A percentile compares a stretch with the other conserved stretches of the same genome.
Conservation (phyloP, 2,888 invertebrate species). For the Dione juno region DNA sequence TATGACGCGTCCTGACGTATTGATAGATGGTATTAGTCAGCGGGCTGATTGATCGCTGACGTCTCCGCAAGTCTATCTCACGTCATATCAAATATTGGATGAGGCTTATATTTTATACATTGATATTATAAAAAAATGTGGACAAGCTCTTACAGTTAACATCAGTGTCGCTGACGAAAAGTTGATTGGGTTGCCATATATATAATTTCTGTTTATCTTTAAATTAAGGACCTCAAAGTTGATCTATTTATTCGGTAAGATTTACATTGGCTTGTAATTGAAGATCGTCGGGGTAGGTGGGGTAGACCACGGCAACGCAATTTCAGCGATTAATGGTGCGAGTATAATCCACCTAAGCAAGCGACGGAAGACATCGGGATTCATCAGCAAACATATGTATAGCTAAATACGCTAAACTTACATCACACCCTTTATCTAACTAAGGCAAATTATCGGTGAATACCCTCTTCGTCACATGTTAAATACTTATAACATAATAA, state of each 20-base stretch:
- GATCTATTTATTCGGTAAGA: conserved; percentile 41
- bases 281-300: conserved; percentile 66
- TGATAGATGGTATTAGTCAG: conserved; percentile 79
- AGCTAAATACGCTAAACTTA: conserved; percentile 54
- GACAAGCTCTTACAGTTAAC: not conserved
- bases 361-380: conserved; percentile 67
- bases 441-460: conserved; percentile 34
- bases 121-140: conserved; percentile 23
- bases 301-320: conserved; percentile 69
- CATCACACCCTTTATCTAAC: conserved; percentile 43
- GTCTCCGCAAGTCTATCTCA: conserved; percentile 61
- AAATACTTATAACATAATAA: not conserved
- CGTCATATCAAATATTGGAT: conserved; percentile 54
- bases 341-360: conserved; percentile 78
- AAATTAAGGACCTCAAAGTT: not conserved
- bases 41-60: conserved; percentile 78
- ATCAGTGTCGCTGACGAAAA: not conserved
- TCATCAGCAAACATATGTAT: conserved; percentile 62
- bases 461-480: not conserved
- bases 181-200: too few species aligned
- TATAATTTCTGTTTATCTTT: not conserved
- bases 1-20: conserved; percentile 69
- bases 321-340: conserved; percentile 80
- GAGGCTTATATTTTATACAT: conserved; percentile 45
- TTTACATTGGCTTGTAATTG: conserved; percentile 77